Evolutionary conservation across 2,797 vertebrate genomes (phyloP), one percentile per base, ranked within the genome.

Genomic region (Peromyscus nudipes): DNA sequence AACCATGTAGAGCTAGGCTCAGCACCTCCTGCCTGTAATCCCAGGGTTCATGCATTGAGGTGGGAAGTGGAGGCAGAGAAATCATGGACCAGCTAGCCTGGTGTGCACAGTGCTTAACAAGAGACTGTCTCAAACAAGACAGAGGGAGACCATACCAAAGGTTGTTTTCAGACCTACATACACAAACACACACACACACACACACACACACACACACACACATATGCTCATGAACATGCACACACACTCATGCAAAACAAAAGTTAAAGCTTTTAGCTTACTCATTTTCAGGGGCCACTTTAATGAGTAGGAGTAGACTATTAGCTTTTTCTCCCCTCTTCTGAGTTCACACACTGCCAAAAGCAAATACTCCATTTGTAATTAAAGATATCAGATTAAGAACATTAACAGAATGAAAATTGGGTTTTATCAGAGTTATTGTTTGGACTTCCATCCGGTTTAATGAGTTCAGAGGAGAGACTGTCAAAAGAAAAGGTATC

Each of bases 291-390:
- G 49, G 62, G 25, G 10, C 62, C 40, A 43, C 46, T n/a, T 16
- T 17, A 93, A 16, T 65, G 12, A 97, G 16, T 6, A 76, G 43
- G 10, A 93, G 10, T 55, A 46, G 16, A 49, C 81, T 81, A 69
- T 88, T 95, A 95, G 71, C 65, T 86, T 95, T 34, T 95, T 82
- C 76, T 37, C 76, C 75, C 7, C n/a, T 27, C 93, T 79, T 71
- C 60, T 71, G 55, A 77, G 86, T 69, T 92, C 65, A 86, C 34
- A 60, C 92, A 43, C 49, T 86, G 37, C 17, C 67, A 64, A 60
- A 19, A 89, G 19, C 31, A 96, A 75, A 96, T 73, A 90, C 16
- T 81, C 43, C 71, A 90, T 77, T 87, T 89, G 60, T 64, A 49
- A 95, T 89, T 90, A 76, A 75, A 49, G 92, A 65, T 67, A 67